These are phyloP conservation scores for Tetranychus cinnabarinus DNA, from an alignment of 1,140 invertebrate genomes.

Conservation along the genomic window DNA sequence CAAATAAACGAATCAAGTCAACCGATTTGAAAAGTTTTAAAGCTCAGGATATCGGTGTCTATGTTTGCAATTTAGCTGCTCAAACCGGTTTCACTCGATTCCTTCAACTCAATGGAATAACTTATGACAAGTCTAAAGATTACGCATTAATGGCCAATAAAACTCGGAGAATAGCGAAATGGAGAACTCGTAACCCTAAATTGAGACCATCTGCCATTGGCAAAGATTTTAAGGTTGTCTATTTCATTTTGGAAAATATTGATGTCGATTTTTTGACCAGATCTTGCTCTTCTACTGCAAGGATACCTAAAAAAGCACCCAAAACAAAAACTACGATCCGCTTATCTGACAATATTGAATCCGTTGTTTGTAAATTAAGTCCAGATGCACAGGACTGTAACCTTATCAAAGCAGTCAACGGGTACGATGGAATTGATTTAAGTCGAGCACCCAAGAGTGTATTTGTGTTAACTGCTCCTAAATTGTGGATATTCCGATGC, in stretches of 20 bases:
- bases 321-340: neutral
- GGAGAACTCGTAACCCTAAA: neutral
- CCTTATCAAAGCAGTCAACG: neutral
- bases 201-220: too few relatives aligned
- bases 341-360: neutral
- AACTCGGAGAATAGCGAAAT: neutral
- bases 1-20: conserved; percentile 1
- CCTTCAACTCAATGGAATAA: conserved; percentile 3
- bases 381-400: neutral
- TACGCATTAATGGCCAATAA: neutral
- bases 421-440: neutral
- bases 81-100: conserved; percentile 10
- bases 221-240: neutral
- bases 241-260: neutral
- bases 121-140: conserved; percentile 7
- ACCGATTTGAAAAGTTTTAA: neutral
- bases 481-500: neutral
- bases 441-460: neutral
- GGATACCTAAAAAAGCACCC: neutral
- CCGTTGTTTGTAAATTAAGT: neutral
- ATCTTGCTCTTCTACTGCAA: neutral
- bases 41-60: neutral
- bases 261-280: neutral
- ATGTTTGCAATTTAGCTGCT: conserved; percentile 10
- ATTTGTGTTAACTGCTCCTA: neutral